Evolutionary conservation across 2,797 vertebrate species (phyloP).

Genomic region (Onychomys arenicola): DNA sequence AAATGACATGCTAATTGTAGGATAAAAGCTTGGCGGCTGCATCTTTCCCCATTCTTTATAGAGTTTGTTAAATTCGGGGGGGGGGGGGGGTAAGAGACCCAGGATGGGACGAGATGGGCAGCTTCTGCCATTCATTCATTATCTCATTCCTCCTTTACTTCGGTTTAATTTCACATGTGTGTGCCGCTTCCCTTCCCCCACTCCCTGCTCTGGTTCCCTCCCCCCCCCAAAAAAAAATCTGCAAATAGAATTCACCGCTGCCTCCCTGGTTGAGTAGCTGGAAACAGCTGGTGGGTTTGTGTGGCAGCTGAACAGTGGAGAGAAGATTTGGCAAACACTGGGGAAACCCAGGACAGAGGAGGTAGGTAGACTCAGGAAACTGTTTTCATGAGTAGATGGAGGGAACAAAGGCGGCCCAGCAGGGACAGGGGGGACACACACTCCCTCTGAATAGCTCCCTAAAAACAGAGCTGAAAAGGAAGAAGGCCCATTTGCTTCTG

Average conservation of each 20-base stretch:
- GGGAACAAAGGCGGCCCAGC: conserved; percentile 88
- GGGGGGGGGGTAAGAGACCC: background rate
- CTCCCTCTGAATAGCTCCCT: conserved; percentile 87
- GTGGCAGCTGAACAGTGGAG: conserved; percentile 75
- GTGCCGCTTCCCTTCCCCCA: conserved; percentile 40
- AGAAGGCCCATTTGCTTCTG: conserved; percentile 86
- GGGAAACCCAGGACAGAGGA: conserved; percentile 83
- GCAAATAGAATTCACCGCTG: conserved; percentile 64
- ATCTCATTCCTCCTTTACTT: background rate
- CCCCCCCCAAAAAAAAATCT: conserved; percentile 75
- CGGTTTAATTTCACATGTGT: conserved; percentile 55
- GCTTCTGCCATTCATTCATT: rapidly evolving
- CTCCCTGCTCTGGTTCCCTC: background rate
- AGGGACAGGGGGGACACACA: conserved; percentile 85
- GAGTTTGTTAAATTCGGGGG: background rate
- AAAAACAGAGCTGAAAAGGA: conserved; percentile 85
- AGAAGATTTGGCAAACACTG: conserved; percentile 85
- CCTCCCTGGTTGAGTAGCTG: conserved; percentile 79
- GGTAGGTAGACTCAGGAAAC: conserved; percentile 89
- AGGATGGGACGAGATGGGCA: rapidly evolving
- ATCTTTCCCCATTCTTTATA: background rate
- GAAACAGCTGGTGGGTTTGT: conserved; percentile 89
- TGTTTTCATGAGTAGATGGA: conserved; percentile 87
- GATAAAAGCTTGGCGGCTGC: background rate
- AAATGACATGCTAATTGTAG: background rate